These are phyloP conservation scores for Panthera tigris DNA, from an alignment of 2,113 vertebrate genomes.

Conservation along the genomic window DNA sequence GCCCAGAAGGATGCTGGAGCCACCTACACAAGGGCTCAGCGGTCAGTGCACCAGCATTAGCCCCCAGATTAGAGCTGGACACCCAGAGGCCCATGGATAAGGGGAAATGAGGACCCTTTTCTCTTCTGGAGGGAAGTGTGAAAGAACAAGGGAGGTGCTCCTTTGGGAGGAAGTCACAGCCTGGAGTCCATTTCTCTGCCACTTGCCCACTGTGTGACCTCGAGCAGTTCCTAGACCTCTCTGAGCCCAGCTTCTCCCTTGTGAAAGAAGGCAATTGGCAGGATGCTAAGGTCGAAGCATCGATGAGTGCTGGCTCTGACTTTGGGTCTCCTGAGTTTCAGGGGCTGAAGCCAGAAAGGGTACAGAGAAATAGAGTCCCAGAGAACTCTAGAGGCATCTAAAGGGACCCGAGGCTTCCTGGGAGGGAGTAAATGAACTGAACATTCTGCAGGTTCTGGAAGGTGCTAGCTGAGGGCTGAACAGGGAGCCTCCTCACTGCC, in stretches of 20 bases:
- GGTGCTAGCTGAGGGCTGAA: too few relatives aligned
- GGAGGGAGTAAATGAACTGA: not conserved
- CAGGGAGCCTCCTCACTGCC: not conserved
- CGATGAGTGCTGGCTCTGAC: not conserved
- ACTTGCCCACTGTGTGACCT: not conserved
- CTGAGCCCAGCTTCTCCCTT: not conserved
- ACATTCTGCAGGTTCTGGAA: not conserved
- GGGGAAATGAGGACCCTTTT: not conserved
- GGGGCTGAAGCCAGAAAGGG: not conserved
- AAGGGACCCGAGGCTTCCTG: not conserved
- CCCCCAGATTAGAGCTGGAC: not conserved
- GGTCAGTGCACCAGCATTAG: not conserved
- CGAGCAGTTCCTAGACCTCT: not conserved
- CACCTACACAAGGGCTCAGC: rapidly evolving
- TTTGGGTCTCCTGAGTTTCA: not conserved
- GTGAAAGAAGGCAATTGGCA: not conserved
- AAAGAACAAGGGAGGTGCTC: not conserved
- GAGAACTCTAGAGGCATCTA: not conserved
- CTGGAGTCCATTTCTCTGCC: not conserved
- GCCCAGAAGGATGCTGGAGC: not conserved
- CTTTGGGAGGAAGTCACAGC: not conserved
- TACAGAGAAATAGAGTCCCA: not conserved
- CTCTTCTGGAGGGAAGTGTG: not conserved
- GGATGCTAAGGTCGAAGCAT: not conserved
- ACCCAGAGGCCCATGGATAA: not conserved